phyloP scores from a whole-genome alignment of 2,797 vertebrate genomes.

The Cyclura pinguis region DNA sequence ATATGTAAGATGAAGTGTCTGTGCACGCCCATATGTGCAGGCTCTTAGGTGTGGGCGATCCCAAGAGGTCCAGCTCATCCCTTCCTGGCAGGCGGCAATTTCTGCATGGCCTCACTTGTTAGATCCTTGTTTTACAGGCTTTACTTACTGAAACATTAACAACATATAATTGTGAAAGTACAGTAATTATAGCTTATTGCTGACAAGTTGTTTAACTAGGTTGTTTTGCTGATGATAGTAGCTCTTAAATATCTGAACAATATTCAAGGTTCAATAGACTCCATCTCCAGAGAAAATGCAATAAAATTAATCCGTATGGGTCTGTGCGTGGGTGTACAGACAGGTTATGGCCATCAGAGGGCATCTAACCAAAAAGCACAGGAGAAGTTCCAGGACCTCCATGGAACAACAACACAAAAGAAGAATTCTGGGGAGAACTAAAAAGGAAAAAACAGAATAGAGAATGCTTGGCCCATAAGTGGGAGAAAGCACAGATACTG shows the following conservation, averaged over 20 bases:
- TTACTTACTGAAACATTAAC: conserved; percentile 25
- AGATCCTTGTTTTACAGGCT: conserved; percentile 19
- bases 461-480: too few relatives aligned
- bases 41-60: not conserved
- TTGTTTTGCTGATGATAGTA: conserved; percentile 14
- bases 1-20: not conserved
- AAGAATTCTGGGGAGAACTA: not conserved
- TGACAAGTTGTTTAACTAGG: conserved; percentile 16
- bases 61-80: not conserved
- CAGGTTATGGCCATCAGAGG: not conserved
- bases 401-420: not conserved
- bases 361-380: not conserved
- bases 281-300: not conserved
- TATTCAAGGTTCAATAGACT: conserved; percentile 5
- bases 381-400: not conserved
- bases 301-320: not conserved
- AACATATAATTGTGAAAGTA: not conserved
- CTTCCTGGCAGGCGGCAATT: not conserved
- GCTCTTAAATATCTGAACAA: conserved; percentile 15
- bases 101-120: conserved; percentile 10
- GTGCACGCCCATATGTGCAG: not conserved
- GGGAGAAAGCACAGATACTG: not conserved
- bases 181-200: conserved; percentile 12
- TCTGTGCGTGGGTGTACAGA: not conserved
- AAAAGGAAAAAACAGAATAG: not conserved